A percentile compares a stretch with the other conserved stretches of the same genome.
phyloP scores from a whole-genome alignment of 2,113 vertebrate genomes.

The Ciconia boyciana region DNA sequence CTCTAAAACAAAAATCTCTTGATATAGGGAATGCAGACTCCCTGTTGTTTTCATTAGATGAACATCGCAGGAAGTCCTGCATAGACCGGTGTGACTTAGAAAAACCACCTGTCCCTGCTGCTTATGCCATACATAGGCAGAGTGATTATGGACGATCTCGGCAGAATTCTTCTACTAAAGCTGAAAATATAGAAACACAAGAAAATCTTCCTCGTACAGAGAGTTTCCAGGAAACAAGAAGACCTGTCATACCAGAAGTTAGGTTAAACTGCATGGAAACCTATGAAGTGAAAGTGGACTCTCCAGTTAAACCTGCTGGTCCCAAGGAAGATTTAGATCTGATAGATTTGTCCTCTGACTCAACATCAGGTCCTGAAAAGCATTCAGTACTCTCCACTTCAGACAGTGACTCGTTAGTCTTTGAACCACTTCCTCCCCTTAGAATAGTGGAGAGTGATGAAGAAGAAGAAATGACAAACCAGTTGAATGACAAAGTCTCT shows the following conservation, averaged over 20 bases:
- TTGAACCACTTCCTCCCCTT: conserved; percentile 91
- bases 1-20: conserved; percentile 98
- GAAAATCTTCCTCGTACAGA: conserved; percentile 72
- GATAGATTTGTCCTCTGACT: conserved; percentile 95
- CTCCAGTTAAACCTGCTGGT: conserved; percentile 62
- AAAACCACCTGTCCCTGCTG: conserved; percentile 74
- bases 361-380: conserved; percentile 92
- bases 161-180: conserved; percentile 79
- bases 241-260: conserved; percentile 94
- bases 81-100: conserved; percentile 91
- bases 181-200: conserved; percentile 64
- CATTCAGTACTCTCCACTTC: conserved; percentile 91
- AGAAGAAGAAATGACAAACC: conserved; percentile 80
- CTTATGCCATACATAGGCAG: conserved; percentile 53
- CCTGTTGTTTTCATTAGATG: conserved; percentile 92
- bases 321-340: conserved; percentile 90
- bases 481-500: conserved; percentile 58
- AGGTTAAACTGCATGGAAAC: conserved; percentile 96
- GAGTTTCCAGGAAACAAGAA: conserved; percentile 75
- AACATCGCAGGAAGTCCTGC: conserved; percentile 96
- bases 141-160: conserved; percentile 78
- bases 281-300: conserved; percentile 85
- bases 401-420: conserved; percentile 95
- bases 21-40: conserved; percentile 98
- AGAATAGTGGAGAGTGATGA: conserved; percentile 96